phyloP scores from a whole-genome alignment of 2,888 invertebrate genomes.

The Lochmaea capreae region DNA sequence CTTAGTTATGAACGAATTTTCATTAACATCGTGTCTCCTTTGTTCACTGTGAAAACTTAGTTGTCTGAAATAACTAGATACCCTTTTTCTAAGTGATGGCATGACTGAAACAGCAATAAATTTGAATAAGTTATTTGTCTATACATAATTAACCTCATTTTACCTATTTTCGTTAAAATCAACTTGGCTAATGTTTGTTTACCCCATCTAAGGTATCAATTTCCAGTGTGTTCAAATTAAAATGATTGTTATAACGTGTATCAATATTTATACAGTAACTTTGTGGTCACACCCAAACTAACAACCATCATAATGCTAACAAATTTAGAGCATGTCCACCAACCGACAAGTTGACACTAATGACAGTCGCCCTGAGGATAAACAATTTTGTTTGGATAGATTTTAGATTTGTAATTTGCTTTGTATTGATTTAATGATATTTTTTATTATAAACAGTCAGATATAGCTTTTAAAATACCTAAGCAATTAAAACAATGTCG shows the following conservation, averaged over 20 bases:
- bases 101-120: slow-evolving; percentile 60
- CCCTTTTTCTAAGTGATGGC: slow-evolving; percentile 78
- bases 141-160: slow-evolving; percentile 21
- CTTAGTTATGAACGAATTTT: slow-evolving; percentile 76
- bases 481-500: too few relatives aligned
- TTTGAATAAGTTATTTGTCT: too few relatives aligned
- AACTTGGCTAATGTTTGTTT: slow-evolving; percentile 16
- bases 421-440: too few relatives aligned
- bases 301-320: too few relatives aligned
- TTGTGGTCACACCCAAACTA: slow-evolving; percentile 38
- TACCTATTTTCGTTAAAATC: slow-evolving; percentile 16
- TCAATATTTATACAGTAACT: slow-evolving; percentile 1
- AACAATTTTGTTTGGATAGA: too few relatives aligned
- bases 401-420: too few relatives aligned
- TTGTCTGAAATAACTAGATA: slow-evolving; percentile 79
- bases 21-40: slow-evolving; percentile 66
- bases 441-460: too few relatives aligned
- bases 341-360: too few relatives aligned
- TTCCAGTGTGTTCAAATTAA: slow-evolving; percentile 11
- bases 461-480: too few relatives aligned
- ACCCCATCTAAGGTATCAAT: slow-evolving; percentile 5
- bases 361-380: too few relatives aligned
- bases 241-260: slow-evolving; percentile 16
- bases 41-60: slow-evolving; percentile 75
- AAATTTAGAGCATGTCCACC: too few relatives aligned